Conservation (phyloP, 2,888 invertebrate genomes). For the Keiferia lycopersicella region DNA sequence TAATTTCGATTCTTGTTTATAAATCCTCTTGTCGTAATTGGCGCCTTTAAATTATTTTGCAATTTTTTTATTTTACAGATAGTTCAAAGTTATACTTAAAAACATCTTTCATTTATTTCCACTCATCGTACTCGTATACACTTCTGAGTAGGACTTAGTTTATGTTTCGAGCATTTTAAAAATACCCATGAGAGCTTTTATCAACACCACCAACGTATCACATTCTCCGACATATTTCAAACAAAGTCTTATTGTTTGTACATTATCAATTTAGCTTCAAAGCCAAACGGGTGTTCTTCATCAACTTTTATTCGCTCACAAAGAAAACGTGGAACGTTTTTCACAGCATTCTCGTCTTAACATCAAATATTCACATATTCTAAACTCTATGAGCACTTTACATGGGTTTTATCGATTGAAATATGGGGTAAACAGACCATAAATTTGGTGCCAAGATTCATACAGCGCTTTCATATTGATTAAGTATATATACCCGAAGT, state of each 20-base stretch:
- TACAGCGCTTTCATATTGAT: not conserved
- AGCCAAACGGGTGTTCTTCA: not conserved
- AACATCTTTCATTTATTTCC: no score
- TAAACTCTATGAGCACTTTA: slow-evolving; percentile 29
- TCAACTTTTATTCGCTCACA: not conserved
- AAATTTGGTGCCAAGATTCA: slow-evolving; percentile 30
- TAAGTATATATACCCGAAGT: no score
- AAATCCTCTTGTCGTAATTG: no score
- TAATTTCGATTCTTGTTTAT: no score
- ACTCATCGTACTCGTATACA: no score
- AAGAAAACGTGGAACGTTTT: not conserved
- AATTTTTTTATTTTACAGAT: no score
- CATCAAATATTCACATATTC: not conserved
- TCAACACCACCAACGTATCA: not conserved
- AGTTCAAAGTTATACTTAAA: no score
- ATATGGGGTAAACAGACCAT: slow-evolving; percentile 41
- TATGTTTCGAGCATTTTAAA: no score
- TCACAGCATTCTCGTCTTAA: not conserved
- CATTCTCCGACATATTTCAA: slow-evolving; percentile 3
- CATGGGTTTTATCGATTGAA: slow-evolving; percentile 35
- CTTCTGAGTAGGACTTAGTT: no score
- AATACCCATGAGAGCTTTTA: not conserved
- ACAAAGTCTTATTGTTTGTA: not conserved
- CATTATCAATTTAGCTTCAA: not conserved
- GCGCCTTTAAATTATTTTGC: no score